These are phyloP conservation scores for Cyrtonyx montezumae DNA, from an alignment of 2,113 vertebrate genomes.

Conservation along the genomic window DNA sequence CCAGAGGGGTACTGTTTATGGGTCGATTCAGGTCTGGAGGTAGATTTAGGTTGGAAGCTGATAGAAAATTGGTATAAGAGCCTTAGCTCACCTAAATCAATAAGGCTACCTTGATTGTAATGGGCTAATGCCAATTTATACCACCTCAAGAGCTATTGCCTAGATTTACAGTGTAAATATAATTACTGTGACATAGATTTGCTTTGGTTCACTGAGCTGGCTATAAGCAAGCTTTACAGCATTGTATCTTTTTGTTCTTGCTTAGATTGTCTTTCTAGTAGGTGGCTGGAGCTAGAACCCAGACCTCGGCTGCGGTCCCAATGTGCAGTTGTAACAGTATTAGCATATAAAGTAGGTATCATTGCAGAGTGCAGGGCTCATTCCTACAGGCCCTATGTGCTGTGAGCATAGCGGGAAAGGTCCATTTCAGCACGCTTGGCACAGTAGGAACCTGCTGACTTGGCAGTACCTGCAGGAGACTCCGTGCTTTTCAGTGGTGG, in stretches of 20 bases:
- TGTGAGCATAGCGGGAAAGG: neutral
- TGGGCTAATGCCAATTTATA: conserved; percentile 30
- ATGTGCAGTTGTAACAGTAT: neutral
- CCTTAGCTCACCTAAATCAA: conserved; percentile 29
- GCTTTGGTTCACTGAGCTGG: conserved; percentile 54
- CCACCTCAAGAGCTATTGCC: conserved; percentile 40
- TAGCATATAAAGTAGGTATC: neutral
- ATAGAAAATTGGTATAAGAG: neutral
- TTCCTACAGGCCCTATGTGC: neutral
- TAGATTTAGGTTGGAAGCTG: neutral
- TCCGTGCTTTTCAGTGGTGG: neutral
- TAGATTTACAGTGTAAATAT: conserved; percentile 40
- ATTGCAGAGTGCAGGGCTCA: accelerated
- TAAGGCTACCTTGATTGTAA: conserved; percentile 18
- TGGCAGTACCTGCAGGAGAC: neutral
- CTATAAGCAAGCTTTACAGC: conserved; percentile 8
- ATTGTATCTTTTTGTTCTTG: neutral
- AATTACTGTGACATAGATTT: conserved; percentile 47
- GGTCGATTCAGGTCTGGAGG: conserved; percentile 2
- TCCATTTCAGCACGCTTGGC: neutral
- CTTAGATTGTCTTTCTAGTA: neutral
- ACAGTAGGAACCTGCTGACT: neutral
- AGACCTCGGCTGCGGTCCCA: neutral
- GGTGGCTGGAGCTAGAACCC: neutral
- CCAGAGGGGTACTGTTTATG: conserved; percentile 24